phyloP scores from a whole-genome alignment of 1,140 invertebrate species.

The Ceratosolen fusciceps region DNA sequence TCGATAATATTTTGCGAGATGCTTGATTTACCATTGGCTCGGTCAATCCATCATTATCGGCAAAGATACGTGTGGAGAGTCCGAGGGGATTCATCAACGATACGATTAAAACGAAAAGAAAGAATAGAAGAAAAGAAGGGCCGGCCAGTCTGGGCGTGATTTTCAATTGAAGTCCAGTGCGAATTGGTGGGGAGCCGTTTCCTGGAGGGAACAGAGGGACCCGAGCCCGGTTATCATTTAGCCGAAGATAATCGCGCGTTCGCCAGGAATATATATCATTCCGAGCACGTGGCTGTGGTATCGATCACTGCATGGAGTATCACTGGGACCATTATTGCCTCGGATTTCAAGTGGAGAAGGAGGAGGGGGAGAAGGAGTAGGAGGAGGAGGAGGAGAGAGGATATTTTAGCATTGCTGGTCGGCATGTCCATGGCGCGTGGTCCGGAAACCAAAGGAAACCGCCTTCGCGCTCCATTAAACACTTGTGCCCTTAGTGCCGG shows the following conservation, averaged over 20 bases:
- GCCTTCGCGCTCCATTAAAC: conserved; percentile 16
- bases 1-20: too few relatives aligned
- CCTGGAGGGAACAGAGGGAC: background rate
- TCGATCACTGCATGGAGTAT: conserved; percentile 36
- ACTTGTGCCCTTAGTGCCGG: background rate
- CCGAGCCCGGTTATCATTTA: conserved; percentile 24
- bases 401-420: conserved; percentile 5
- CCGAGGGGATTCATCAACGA: too few relatives aligned
- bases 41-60: too few relatives aligned
- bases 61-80: too few relatives aligned
- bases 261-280: background rate
- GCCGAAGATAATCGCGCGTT: conserved; percentile 11
- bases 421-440: background rate
- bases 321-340: conserved; percentile 44
- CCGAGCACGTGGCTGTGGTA: background rate
- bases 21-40: too few relatives aligned
- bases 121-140: too few relatives aligned
- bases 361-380: background rate
- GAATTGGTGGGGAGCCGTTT: background rate
- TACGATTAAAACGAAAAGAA: too few relatives aligned
- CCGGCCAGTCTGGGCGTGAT: background rate
- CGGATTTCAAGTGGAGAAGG: too few relatives aligned
- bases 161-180: background rate
- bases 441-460: conserved; percentile 15
- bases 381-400: conserved; percentile 15